Evolutionary conservation across 2,797 vertebrate species (phyloP).

Genomic region (Argyrosomus regius): DNA sequence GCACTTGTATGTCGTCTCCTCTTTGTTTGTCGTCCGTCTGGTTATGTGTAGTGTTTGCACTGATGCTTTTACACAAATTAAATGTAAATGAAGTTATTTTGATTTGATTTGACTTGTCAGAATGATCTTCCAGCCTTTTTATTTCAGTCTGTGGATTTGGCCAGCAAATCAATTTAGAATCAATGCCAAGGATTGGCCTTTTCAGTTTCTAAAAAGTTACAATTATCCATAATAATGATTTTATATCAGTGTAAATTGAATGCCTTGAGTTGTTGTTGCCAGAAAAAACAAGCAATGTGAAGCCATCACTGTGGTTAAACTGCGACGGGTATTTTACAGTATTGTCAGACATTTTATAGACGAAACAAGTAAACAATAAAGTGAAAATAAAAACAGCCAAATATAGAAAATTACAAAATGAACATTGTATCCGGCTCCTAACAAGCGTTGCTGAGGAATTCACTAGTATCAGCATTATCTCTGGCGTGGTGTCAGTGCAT

Average conservation of each 20-base stretch:
- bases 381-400: not conserved
- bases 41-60: too few species aligned
- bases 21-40: too few species aligned
- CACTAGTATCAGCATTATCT: conserved; percentile 48
- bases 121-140: not conserved
- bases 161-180: not conserved
- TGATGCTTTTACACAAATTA: too few species aligned
- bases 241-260: not conserved
- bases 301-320: not conserved
- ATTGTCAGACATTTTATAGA: not conserved
- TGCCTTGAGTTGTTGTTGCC: too few species aligned
- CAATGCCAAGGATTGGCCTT: not conserved
- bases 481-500: conserved; percentile 41
- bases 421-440: not conserved
- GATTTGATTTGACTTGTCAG: not conserved
- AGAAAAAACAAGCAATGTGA: not conserved
- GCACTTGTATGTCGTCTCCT: too few species aligned
- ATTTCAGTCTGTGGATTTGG: not conserved
- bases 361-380: not conserved
- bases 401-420: not conserved
- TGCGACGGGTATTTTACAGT: not conserved
- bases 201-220: not conserved
- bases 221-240: not conserved
- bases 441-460: conserved; percentile 37
- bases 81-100: too few species aligned